Base-by-base conservation (phyloP, 2,888 invertebrate genomes). In the Spisula solida region DNA sequence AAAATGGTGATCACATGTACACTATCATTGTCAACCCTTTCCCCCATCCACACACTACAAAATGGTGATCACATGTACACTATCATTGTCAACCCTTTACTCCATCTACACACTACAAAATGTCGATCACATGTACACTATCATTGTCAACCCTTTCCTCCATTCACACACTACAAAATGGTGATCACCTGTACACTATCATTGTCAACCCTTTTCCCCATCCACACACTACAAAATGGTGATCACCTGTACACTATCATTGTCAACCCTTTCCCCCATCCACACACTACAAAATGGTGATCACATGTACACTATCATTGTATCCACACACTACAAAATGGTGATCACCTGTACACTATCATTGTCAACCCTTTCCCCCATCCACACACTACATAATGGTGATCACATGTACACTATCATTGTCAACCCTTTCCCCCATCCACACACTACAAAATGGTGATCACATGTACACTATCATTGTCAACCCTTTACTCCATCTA, bases 281-380 rank as follows among this genome's bases (percentile, higher is more conserved):
- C 83, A 86, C 91, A 91, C 60, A 86, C 91, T 91, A 78, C 14
- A 75, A 85, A 25, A 56, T 75, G 25, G 20, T 25, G 14, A 51
- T 41, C 41, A 41, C 41, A 56, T 56, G 0, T 56, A 55, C 14
- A 55, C 18, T 4, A 55, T 55, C 20, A 55, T 55, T 55, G 55
- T 55, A 41, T 34, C 85, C 83, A 86, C 91, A 91, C 60, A 86
- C 91, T 91, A 78, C 14, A 75, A 85, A 25, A 56, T 75, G 25
- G 20, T 25, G 14, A 51, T 41, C 41, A 41, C 41, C 14, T 56
- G 0, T 56, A 55, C 14, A 55, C 18, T 4, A 55, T 55, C 20
- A 55, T 55, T 55, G 55, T 55, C 55, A 41, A 41, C 41, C 41
- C 41, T 41, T 41, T 41, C 8, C 41, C 41, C 41, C 41, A 41